Evolutionary conservation across 2,113 vertebrate genomes (phyloP), one percentile per base, ranked within the genome.

Genomic region (Laterallus jamaicensis): DNA sequence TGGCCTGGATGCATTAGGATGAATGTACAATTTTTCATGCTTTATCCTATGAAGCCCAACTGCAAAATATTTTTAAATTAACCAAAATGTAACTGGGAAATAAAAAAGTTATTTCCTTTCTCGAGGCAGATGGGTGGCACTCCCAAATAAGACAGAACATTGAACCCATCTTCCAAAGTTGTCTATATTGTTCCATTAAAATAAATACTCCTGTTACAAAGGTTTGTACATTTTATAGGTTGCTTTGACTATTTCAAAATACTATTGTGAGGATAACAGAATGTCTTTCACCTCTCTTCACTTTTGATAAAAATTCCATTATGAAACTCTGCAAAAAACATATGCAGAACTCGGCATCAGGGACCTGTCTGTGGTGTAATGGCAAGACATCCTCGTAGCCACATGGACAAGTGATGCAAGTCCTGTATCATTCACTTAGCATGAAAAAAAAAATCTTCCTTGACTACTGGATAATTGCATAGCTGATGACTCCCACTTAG

Each of bases 381-480:
- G 14, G 32, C 31, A 75, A 75, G 37, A 32, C 39, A 77, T 11
- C 37, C 19, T 56, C 52, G 60, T 42, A 91, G 70, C 52, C 39
- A 42, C n/a, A 44, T 0, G 77, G 68, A 35, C 31, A 55, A 88
- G 37, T 22, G 74, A 26, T 68, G 16, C 10, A 59, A 92, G 37
- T 62, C 47, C 56, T 70, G 4, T 26, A 81, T 52, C 50, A 63
- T 78, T 81, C 77, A 81, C 37, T 81, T 68, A 78, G 44, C 31
- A 21, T n/a, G 44, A 70, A 86, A 93, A 59, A 59, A 35, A 35
- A 35, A 63, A 58, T 0, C 60, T 88, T 88, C 32, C 47, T 86
- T 75, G 60, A 60, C 86, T 94, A n/a, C 86, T 56, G n/a, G 42
- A 63, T 92, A 95, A 92, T 92, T 92, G 80, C 83, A 86, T 54